These are phyloP conservation scores for Drosophila anceps DNA, from an alignment of 2,888 invertebrate species.

Conservation along the genomic window DNA sequence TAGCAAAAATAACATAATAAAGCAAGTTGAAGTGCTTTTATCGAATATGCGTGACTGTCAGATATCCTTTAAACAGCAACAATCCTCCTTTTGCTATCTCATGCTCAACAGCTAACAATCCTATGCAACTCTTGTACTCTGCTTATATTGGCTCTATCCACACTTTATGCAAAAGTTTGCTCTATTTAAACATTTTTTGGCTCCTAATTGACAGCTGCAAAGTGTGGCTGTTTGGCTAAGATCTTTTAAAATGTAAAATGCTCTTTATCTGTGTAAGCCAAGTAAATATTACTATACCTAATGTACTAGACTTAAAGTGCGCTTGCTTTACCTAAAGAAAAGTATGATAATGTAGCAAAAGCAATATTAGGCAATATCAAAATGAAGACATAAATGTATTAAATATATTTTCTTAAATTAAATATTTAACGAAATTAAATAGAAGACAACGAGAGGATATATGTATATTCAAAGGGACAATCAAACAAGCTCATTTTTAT, in stretches of 20 bases:
- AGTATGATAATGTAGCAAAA: no score
- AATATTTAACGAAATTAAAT: no score
- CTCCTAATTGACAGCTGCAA: background rate
- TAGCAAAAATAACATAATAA: slow-evolving; percentile 35
- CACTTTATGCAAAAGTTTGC: no score
- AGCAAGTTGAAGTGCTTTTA: background rate
- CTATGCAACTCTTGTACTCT: background rate
- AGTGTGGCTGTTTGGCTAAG: background rate
- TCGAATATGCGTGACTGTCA: background rate
- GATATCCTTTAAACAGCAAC: background rate
- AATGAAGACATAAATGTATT: no score
- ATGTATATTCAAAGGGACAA: no score
- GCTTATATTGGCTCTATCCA: background rate
- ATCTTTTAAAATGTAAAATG: background rate
- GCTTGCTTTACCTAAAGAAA: no score
- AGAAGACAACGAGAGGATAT: no score
- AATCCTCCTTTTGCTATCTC: background rate
- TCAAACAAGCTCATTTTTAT: no score
- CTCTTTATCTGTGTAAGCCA: background rate
- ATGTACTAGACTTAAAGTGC: background rate
- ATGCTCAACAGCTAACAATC: background rate
- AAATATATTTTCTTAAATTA: no score
- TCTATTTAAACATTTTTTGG: no score
- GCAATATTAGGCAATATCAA: no score
- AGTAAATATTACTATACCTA: background rate